A percentile compares a stretch with the other conserved stretches of the same genome.
phyloP scores from a whole-genome alignment of 1,140 invertebrate genomes.

The Battus philenor region DNA sequence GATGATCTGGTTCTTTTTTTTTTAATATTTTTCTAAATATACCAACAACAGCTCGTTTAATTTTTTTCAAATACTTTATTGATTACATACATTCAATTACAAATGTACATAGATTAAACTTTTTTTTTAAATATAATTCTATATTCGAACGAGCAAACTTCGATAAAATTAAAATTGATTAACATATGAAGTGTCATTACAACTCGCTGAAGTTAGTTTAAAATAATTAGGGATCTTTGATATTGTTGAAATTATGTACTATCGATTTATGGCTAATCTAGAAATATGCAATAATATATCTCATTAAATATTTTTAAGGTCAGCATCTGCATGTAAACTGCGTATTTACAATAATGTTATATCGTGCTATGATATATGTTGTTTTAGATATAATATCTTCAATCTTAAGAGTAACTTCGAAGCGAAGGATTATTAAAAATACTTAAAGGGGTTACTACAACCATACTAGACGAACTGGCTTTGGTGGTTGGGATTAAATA shows the following conservation, averaged over 20 bases:
- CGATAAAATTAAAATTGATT: conserved; percentile 74
- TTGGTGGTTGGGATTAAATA: too few relatives aligned
- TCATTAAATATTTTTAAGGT: conserved; percentile 55
- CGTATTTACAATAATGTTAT: conserved; percentile 60
- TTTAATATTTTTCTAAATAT: conserved; percentile 74
- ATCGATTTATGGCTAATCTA: conserved; percentile 70
- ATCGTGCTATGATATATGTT: conserved; percentile 44
- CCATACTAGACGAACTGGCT: conserved; percentile 59
- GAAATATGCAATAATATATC: conserved; percentile 66
- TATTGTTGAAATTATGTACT: conserved; percentile 73
- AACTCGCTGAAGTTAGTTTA: conserved; percentile 33
- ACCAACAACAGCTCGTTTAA: conserved; percentile 72
- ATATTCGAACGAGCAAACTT: conserved; percentile 75
- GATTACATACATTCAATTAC: conserved; percentile 60
- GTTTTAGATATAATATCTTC: conserved; percentile 45
- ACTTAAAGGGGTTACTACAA: conserved; percentile 55
- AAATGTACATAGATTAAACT: conserved; percentile 70
- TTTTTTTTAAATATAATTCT: conserved; percentile 69
- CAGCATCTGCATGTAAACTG: conserved; percentile 60
- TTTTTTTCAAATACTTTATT: conserved; percentile 66
- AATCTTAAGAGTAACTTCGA: conserved; percentile 50
- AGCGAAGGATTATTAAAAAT: conserved; percentile 54
- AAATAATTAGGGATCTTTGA: conserved; percentile 71
- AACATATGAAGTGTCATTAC: conserved; percentile 68
- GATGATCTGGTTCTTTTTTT: conserved; percentile 71